A percentile compares a stretch with the other conserved stretches of the same genome.
These are phyloP conservation scores for Piaya cayana DNA, from an alignment of 2,113 vertebrate species.

Conservation along the genomic window DNA sequence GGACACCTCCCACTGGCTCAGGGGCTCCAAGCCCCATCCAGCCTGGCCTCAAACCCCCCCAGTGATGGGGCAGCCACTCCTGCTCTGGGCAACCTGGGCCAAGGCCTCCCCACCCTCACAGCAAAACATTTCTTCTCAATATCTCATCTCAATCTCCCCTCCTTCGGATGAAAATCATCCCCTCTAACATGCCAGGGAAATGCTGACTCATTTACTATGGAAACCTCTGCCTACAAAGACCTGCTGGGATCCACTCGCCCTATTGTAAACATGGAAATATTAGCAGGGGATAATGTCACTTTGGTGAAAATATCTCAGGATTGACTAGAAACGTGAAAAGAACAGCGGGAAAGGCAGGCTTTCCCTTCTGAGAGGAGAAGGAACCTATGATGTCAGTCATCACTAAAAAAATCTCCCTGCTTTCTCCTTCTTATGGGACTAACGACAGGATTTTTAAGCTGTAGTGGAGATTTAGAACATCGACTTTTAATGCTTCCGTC, in stretches of 20 bases:
- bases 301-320: not conserved
- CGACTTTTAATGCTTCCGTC: not conserved
- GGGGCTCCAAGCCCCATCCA: too few species aligned
- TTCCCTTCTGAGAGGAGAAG: not conserved
- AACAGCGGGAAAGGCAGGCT: not conserved
- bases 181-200: not conserved
- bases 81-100: too few species aligned
- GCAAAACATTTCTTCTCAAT: too few species aligned
- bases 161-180: too few species aligned
- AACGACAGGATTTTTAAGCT: not conserved
- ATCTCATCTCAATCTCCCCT: too few species aligned
- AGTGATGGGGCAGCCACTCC: too few species aligned
- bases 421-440: not conserved
- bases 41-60: too few species aligned
- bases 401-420: not conserved
- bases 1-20: too few species aligned
- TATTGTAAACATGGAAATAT: not conserved
- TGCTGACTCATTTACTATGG: fast-evolving
- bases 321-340: not conserved
- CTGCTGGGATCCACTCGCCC: not conserved
- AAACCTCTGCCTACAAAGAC: not conserved
- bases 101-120: too few species aligned
- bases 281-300: not conserved
- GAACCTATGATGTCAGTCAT: not conserved
- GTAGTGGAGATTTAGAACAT: not conserved